These are phyloP conservation scores for Gavia stellata DNA, from an alignment of 2,113 vertebrate species.

Conservation along the genomic window DNA sequence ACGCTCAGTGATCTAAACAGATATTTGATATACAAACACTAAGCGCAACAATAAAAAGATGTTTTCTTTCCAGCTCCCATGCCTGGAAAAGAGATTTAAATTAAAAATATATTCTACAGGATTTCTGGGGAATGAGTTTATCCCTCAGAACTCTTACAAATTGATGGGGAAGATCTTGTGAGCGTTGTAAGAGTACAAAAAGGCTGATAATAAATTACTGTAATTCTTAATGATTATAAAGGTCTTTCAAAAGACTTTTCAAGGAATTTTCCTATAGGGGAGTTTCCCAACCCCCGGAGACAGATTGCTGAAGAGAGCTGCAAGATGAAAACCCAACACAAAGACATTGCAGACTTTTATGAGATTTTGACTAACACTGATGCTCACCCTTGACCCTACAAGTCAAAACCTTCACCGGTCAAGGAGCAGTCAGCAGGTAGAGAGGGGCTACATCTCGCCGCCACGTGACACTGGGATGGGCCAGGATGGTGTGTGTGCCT, in stretches of 20 bases:
- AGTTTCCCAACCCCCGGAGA: neutral
- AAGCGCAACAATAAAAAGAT: neutral
- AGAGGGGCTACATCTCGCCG: neutral
- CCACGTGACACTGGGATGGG: rapidly evolving
- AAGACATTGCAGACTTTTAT: neutral
- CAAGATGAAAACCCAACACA: neutral
- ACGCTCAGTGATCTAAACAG: neutral
- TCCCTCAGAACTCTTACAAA: neutral
- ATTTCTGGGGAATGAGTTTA: neutral
- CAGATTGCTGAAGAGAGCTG: neutral
- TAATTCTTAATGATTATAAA: neutral
- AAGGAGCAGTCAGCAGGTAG: neutral
- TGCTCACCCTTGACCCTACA: neutral
- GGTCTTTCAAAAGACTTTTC: neutral
- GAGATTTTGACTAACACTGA: neutral
- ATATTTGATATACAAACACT: neutral
- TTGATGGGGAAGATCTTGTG: neutral
- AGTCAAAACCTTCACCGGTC: neutral
- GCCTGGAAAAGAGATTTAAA: neutral
- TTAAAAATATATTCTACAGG: neutral
- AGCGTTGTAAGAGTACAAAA: neutral
- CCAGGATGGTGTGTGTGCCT: neutral
- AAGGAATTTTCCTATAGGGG: neutral
- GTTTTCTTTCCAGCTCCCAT: neutral
- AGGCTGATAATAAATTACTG: neutral